These are phyloP conservation scores for Hemibagrus guttatus DNA, from an alignment of 2,797 vertebrate genomes.

Conservation along the genomic window DNA sequence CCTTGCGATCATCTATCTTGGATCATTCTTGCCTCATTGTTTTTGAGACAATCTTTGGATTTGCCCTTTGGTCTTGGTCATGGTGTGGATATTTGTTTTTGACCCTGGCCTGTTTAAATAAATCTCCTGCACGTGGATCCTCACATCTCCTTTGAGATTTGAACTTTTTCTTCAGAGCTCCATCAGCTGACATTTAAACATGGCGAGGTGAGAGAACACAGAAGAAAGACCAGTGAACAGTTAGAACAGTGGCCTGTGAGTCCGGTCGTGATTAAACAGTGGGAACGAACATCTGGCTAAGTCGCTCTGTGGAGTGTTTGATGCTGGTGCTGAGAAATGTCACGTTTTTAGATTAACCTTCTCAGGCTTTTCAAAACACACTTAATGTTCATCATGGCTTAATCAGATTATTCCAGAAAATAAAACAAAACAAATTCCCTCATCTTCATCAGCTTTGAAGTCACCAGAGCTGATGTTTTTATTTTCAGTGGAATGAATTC, in stretches of 20 bases:
- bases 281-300: not conserved
- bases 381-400: not conserved
- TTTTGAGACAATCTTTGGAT: not conserved
- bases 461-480: not conserved
- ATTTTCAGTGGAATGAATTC: too few relatives aligned
- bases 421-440: not conserved
- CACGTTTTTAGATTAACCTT: not conserved
- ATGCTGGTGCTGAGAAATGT: constrained; percentile 1
- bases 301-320: not conserved
- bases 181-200: not conserved
- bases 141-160: not conserved
- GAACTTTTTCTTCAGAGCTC: not conserved
- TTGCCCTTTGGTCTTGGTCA: not conserved
- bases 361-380: not conserved
- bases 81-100: not conserved
- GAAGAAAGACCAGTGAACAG: not conserved
- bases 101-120: not conserved
- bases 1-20: too few relatives aligned
- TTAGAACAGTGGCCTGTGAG: not conserved
- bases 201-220: not conserved
- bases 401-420: not conserved
- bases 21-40: not conserved
- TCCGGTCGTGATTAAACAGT: not conserved
- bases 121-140: not conserved
- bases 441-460: not conserved